A percentile compares a stretch with the other conserved stretches of the same genome.
Evolutionary conservation across 1,140 invertebrate species (phyloP).

Genomic region (Platyura marginata): DNA sequence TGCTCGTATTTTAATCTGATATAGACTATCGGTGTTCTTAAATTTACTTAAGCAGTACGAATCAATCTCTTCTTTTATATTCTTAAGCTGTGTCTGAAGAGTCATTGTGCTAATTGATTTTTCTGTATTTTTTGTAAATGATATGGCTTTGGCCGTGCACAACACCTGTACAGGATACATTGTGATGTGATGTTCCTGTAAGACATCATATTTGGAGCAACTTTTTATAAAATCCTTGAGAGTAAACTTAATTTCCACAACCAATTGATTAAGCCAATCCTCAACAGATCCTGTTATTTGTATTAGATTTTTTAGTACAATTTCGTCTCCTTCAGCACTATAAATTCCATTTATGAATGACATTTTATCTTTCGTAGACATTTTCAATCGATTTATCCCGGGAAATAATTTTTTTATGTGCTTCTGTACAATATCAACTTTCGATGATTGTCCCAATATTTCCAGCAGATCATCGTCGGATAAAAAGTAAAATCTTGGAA

Average conservation of each 20-base stretch:
- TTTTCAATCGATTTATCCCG: constrained; percentile 58
- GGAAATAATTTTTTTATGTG: constrained; percentile 92
- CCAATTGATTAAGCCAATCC: constrained; percentile 70
- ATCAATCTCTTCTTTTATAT: constrained; percentile 20
- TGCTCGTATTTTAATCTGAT: constrained; percentile 37
- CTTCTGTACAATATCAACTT: constrained; percentile 70
- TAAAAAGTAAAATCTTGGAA: constrained; percentile 91
- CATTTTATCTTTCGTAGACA: constrained; percentile 14
- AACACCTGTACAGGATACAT: constrained; percentile 75
- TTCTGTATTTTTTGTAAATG: constrained; percentile 70
- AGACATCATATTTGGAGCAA: constrained; percentile 36
- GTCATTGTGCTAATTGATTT: constrained; percentile 49
- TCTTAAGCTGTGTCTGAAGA: constrained; percentile 30
- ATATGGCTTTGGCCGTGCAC: constrained; percentile 44
- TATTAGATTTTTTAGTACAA: constrained; percentile 50
- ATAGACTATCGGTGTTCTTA: constrained; percentile 8
- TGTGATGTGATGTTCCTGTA: constrained; percentile 31
- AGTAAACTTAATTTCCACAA: constrained; percentile 66
- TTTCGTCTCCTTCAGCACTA: constrained; percentile 68
- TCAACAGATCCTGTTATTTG: constrained; percentile 66
- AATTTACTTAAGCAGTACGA: constrained; percentile 15
- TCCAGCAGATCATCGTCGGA: constrained; percentile 93
- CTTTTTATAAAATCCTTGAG: constrained; percentile 44
- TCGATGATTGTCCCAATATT: constrained; percentile 75
- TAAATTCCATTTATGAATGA: constrained; percentile 46